Base-by-base conservation (phyloP, 2,888 invertebrate species). In the Chloromyia formosa region DNA sequence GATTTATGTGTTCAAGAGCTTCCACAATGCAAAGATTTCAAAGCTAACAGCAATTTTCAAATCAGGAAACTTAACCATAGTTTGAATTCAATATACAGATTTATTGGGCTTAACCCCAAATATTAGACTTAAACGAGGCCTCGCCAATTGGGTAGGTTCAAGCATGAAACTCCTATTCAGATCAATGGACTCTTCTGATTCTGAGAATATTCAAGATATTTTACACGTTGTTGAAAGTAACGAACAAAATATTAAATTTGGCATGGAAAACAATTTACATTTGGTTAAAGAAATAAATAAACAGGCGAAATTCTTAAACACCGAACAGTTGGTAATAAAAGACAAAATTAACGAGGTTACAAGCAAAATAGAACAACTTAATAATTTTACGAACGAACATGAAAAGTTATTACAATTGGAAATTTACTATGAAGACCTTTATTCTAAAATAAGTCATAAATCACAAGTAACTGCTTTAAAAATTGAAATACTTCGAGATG, bases 391-490 rank as follows among this genome's bases (percentile, higher is more conserved):
- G 18, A 20, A 56, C 10, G 56, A 56, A 56, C 4, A 56, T 20
- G 20, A 56, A 56, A n/a, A 1, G 16, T 4, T 20, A 2, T 18
- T 1, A n/a, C 14, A 1, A 7, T 18, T 56, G 20, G 20, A 56
- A 56, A 18, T 56, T 18, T 18, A 58, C 12, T 58, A 58, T 18
- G 22, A 58, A 18, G 56, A 58, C 2, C 10, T 58, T 58, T 58
- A 18, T 18, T 20, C 20, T 2, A 58, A 58, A 58, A 58, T 58
- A 18, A 58, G 18, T 58, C 56, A 58, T 58, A 58, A 58, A 18
- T 10, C 18, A 1, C 10, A 58, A 3, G 18, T 18, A 1, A 58
- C 12, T 18, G 9, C 14, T 58, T 18, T 58, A 10, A 58, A 58
- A 58, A 58, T 58, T 20, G 56, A 58, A 18, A 58, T 18, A 1